Evolutionary conservation across 2,113 vertebrate genomes (phyloP).

Genomic region (Alexandromys fortis): DNA sequence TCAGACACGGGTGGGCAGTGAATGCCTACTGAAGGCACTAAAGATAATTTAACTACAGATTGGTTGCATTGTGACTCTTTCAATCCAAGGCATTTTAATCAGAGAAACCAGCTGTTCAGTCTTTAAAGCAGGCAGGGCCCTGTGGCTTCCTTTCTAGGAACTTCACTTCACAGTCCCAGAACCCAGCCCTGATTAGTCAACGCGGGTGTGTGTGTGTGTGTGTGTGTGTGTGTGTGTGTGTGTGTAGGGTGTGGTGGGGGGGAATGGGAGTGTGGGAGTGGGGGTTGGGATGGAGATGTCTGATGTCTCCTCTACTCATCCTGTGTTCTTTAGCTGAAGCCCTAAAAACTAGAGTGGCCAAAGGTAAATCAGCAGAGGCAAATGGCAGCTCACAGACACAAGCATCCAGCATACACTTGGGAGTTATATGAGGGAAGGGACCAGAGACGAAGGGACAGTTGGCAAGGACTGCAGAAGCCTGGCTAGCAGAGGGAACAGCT

Average conservation of each 20-base stretch:
- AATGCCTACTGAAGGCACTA: neutral
- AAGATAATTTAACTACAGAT: neutral
- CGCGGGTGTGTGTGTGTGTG: neutral
- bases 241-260: neutral
- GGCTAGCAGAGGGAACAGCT: neutral
- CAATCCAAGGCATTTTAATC: neutral
- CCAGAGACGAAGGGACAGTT: neutral
- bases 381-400: neutral
- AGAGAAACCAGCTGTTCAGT: neutral
- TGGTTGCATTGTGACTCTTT: neutral
- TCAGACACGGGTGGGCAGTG: neutral
- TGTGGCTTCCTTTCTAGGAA: neutral
- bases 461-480: neutral
- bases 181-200: neutral
- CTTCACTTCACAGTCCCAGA: neutral
- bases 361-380: neutral
- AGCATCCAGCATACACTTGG: neutral
- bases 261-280: no score
- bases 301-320: neutral
- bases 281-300: neutral
- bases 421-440: neutral
- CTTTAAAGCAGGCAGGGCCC: neutral
- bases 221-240: neutral
- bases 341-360: neutral
- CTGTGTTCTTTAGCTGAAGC: no score